Evolutionary conservation across 1,140 invertebrate genomes (phyloP).

Genomic region (Hyles euphorbiae): DNA sequence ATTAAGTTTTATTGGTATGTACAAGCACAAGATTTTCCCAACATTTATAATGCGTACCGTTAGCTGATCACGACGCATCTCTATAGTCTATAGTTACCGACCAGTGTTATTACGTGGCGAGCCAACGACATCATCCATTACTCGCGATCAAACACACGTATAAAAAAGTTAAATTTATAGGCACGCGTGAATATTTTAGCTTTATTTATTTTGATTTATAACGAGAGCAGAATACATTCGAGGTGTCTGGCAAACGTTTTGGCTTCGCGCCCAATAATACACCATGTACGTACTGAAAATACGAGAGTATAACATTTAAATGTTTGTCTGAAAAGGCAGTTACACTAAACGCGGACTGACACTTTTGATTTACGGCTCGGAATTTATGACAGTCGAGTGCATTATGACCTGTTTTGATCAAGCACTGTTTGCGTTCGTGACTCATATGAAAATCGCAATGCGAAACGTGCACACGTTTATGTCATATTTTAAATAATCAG

Average conservation of each 20-base stretch:
- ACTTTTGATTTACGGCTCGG: conserved; percentile 20
- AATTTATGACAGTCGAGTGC: conserved; percentile 24
- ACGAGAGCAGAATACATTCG: conserved; percentile 19
- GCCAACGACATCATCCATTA: not conserved
- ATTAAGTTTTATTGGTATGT: no score
- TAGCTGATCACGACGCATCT: no score
- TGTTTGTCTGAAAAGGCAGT: conserved; percentile 18
- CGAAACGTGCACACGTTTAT: no score
- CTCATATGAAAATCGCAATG: no score
- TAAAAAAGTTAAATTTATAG: conserved; percentile 1
- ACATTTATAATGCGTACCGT: no score
- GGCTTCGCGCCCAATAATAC: conserved; percentile 23
- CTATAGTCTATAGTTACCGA: no score
- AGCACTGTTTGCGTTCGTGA: not conserved
- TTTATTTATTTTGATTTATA: conserved; percentile 16
- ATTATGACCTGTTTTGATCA: conserved; percentile 22
- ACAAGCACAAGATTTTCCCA: no score
- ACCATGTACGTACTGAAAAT: conserved; percentile 1
- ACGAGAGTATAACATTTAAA: not conserved
- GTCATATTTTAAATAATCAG: no score
- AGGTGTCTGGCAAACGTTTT: conserved; percentile 25
- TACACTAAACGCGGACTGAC: conserved; percentile 26
- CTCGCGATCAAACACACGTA: not conserved
- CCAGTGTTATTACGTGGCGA: no score
- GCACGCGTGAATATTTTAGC: conserved; percentile 3